phyloP scores from a whole-genome alignment of 1,140 invertebrate genomes.

The Sitobion miscanthi region DNA sequence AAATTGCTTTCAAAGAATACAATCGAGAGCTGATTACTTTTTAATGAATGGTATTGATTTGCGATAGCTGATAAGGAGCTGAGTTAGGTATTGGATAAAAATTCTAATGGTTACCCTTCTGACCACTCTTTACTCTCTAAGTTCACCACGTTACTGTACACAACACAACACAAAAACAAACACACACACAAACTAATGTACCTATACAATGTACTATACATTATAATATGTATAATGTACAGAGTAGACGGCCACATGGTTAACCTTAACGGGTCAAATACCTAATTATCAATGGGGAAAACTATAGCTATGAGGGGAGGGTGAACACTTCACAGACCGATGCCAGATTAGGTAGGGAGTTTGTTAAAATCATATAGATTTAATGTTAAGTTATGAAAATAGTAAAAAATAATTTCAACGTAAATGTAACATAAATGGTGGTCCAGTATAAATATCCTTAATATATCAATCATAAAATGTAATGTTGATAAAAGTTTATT shows the following conservation, averaged over 20 bases:
- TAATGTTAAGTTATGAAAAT: background rate
- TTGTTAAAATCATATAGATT: background rate
- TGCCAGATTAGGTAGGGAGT: background rate
- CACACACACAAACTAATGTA: too few species aligned
- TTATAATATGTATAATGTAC: background rate
- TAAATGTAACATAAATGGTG: background rate
- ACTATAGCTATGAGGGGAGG: background rate
- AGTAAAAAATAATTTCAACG: background rate
- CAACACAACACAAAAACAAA: too few species aligned
- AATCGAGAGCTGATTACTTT: too few species aligned
- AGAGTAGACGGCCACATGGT: background rate
- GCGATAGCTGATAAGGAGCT: too few species aligned
- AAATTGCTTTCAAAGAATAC: too few species aligned
- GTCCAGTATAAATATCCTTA: background rate
- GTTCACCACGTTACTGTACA: background rate
- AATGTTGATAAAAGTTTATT: background rate
- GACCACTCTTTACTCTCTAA: too few species aligned
- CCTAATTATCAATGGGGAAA: background rate
- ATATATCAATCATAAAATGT: background rate
- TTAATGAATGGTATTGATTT: too few species aligned
- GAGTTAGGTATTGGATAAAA: too few species aligned
- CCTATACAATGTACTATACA: background rate
- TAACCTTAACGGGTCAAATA: background rate
- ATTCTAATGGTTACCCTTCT: too few species aligned
- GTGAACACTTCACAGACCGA: background rate